A percentile compares a stretch with the other conserved stretches of the same genome.
phyloP scores from a whole-genome alignment of 1,140 invertebrate species.

The Drosophila cardini region DNA sequence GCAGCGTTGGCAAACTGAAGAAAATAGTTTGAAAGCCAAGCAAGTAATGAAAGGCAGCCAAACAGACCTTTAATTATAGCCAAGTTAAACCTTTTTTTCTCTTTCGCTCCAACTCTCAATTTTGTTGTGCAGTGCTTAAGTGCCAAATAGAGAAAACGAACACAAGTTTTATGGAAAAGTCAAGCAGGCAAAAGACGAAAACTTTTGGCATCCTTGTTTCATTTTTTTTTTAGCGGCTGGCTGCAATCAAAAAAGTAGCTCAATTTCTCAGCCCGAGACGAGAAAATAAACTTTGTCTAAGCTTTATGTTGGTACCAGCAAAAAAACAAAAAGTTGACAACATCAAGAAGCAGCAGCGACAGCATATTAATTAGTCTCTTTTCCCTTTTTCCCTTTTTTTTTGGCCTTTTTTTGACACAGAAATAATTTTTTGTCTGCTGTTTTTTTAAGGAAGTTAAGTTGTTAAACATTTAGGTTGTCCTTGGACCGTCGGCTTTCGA shows the following conservation, averaged over 20 bases:
- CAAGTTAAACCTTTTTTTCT: constrained; percentile 57
- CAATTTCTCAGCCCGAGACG: constrained; percentile 31
- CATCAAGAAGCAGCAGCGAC: constrained; percentile 41
- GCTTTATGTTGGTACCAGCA: constrained; percentile 9
- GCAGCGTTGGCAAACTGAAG: constrained; percentile 34
- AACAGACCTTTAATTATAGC: constrained; percentile 72
- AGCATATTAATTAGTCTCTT: constrained; percentile 73
- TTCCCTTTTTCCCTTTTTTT: constrained; percentile 33
- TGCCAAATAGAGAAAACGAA: constrained; percentile 5
- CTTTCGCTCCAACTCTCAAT: not conserved
- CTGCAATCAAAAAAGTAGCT: constrained; percentile 64
- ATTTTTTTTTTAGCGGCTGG: not conserved
- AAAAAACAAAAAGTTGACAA: constrained; percentile 35
- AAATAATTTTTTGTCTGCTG: constrained; percentile 12
- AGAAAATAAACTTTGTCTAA: constrained; percentile 31
- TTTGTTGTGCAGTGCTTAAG: constrained; percentile 19
- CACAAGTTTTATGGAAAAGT: constrained; percentile 31
- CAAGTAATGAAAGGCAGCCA: constrained; percentile 33
- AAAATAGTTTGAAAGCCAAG: constrained; percentile 20
- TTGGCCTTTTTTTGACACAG: constrained; percentile 17
- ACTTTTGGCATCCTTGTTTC: constrained; percentile 54
- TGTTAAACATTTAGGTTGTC: constrained; percentile 15
- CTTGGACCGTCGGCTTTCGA: constrained; percentile 22
- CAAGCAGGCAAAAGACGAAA: constrained; percentile 32
- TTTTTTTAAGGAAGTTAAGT: constrained; percentile 26